Evolutionary conservation across 2,797 vertebrate genomes (phyloP).

Genomic region (Enteromius argenteus): DNA sequence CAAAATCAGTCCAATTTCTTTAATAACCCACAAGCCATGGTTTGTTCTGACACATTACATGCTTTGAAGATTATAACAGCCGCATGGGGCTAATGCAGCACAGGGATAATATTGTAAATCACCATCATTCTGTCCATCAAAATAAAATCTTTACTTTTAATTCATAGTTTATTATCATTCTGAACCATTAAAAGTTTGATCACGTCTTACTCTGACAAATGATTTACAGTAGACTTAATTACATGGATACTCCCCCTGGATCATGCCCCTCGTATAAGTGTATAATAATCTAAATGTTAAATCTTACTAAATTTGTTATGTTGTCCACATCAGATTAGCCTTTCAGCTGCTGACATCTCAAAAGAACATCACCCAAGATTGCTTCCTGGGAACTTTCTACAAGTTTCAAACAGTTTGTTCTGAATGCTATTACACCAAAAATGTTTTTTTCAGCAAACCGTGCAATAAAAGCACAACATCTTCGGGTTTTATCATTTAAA

Average conservation of each 20-base stretch:
- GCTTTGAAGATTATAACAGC: conserved; percentile 50
- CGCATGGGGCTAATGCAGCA: conserved; percentile 28
- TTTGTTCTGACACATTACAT: conserved; percentile 29
- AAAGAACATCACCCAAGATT: not conserved
- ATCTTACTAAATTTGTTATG: not conserved
- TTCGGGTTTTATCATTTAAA: not conserved
- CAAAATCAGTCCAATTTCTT: not conserved
- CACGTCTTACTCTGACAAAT: conserved; percentile 20
- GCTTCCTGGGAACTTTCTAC: not conserved
- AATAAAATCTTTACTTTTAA: conserved; percentile 14
- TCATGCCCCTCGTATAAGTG: not conserved
- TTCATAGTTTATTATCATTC: conserved; percentile 20
- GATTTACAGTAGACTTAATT: conserved; percentile 28
- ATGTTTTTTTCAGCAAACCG: not conserved
- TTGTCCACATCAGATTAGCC: conserved; percentile 4
- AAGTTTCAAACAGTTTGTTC: not conserved
- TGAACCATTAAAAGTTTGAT: conserved; percentile 18
- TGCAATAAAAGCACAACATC: not conserved
- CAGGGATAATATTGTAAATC: conserved; percentile 26
- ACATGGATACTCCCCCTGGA: not conserved
- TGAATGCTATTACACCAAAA: not conserved
- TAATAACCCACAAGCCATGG: conserved; percentile 6
- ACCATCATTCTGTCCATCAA: conserved; percentile 31
- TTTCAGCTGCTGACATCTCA: not conserved
- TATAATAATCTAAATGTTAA: conserved; percentile 11